Evolutionary conservation across 2,797 vertebrate genomes (phyloP).

Genomic region (Rallus crepitans): DNA sequence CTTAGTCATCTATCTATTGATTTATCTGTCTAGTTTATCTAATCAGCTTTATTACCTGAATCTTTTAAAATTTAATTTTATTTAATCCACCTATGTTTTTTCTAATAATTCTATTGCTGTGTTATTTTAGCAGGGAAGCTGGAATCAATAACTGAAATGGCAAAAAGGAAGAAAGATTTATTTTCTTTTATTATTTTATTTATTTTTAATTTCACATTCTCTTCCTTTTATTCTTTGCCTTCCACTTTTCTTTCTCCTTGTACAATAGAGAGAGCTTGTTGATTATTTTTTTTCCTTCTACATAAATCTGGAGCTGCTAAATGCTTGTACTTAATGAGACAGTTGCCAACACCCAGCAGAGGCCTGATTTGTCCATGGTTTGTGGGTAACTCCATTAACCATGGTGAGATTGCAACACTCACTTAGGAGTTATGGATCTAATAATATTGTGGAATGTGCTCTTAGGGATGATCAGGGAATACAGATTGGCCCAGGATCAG

Average conservation of each 20-base stretch:
- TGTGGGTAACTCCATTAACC: neutral
- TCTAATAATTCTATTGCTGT: neutral
- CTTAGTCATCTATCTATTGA: neutral
- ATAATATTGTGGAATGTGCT: neutral
- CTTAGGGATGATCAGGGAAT: neutral
- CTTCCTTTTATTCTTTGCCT: neutral
- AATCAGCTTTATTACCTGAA: constrained; percentile 1
- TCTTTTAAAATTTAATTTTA: constrained; percentile 20
- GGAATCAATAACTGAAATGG: constrained; percentile 14
- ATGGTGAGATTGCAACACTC: neutral
- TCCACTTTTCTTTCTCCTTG: neutral
- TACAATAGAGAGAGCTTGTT: neutral
- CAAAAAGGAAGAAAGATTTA: neutral
- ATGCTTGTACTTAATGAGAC: neutral
- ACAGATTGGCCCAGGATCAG: neutral
- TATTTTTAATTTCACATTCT: neutral
- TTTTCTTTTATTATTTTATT: neutral
- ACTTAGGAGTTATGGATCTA: neutral
- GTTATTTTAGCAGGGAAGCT: neutral
- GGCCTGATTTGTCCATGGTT: neutral
- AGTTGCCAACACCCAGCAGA: neutral
- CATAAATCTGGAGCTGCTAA: neutral
- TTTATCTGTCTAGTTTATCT: constrained; percentile 11
- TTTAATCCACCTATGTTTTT: neutral
- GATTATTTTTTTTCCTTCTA: neutral